Evolutionary conservation across 1,140 invertebrate species (phyloP).

Genomic region (Dufourea novaeangliae): DNA sequence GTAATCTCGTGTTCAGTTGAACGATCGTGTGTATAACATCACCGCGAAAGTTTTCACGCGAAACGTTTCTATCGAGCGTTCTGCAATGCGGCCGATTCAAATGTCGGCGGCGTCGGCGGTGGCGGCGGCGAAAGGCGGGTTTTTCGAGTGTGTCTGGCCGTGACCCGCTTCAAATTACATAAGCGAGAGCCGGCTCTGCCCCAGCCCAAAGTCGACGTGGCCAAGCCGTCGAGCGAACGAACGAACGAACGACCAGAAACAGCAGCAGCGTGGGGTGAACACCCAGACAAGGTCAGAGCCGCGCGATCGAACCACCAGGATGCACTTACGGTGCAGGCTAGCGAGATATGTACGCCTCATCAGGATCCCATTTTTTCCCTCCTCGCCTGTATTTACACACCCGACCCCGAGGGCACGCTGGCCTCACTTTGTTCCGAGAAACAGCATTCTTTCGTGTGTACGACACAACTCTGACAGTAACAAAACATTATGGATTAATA

Average conservation of each 20-base stretch:
- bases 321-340: conserved; percentile 51
- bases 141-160: conserved; percentile 74
- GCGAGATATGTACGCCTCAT: conserved; percentile 27
- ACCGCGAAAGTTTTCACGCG: conserved; percentile 10
- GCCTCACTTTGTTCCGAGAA: conserved; percentile 37
- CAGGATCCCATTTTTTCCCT: not conserved
- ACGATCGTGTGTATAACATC: not conserved
- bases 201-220: conserved; percentile 43
- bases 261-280: conserved; percentile 61
- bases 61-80: conserved; percentile 23
- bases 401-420: not conserved
- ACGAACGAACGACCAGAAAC: conserved; percentile 9
- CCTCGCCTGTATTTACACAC: not conserved
- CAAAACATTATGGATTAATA: not conserved
- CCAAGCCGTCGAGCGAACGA: conserved; percentile 27
- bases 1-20: not conserved
- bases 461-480: not conserved
- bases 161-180: conserved; percentile 74
- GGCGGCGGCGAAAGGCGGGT: conserved; percentile 56
- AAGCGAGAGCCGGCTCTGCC: conserved; percentile 53
- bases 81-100: conserved; percentile 46
- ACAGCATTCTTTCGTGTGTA: not conserved
- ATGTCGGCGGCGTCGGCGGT: too few relatives aligned
- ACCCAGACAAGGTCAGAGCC: conserved; percentile 71
- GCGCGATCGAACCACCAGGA: conserved; percentile 51